A percentile compares a stretch with the other conserved stretches of the same genome.
Evolutionary conservation across 2,113 vertebrate genomes (phyloP).

Genomic region (western clawed frog (Xenopus tropicalis)): UCB_Xtro_10.0 CM004446.2:7370001-7370500

Average conservation of each 20-base stretch:
- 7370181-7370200: slow-evolving; percentile 23
- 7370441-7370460: too few species aligned
- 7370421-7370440: too few species aligned
- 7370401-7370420: too few species aligned
- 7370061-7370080: background rate
- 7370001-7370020: background rate
- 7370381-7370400: too few species aligned
- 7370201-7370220: slow-evolving; percentile 25
- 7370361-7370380: too few species aligned
- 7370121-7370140: slow-evolving; percentile 19
- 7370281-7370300: background rate
- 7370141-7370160: slow-evolving; percentile 9
- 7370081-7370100: background rate
- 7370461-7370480: too few species aligned
- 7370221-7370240: background rate
- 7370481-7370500: too few species aligned
- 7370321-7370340: too few species aligned
- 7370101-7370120: slow-evolving; percentile 12
- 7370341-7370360: too few species aligned
- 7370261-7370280: background rate
- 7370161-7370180: background rate
- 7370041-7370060: slow-evolving; percentile 14
- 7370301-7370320: too few species aligned
- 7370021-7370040: background rate
- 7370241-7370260: slow-evolving; percentile 5